Conservation (phyloP, 2,113 vertebrate genomes). For the Lipophrys pholis region DNA sequence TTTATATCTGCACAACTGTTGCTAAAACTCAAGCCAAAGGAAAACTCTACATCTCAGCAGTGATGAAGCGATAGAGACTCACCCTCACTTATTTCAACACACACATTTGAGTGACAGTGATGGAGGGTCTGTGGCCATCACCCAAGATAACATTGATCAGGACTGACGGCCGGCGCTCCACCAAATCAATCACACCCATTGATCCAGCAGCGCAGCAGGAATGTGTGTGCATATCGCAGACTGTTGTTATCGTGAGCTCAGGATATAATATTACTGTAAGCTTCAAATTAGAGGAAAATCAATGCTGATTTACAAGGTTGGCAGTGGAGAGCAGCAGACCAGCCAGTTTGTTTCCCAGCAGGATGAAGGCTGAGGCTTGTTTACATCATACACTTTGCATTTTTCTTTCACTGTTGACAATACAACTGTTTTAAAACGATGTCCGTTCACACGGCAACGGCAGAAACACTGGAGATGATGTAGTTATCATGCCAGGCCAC, state of each 20-base stretch:
- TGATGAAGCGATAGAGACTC: constrained; percentile 52
- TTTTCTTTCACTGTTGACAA: too few species aligned
- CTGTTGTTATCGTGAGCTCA: constrained; percentile 40
- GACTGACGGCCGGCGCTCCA: constrained; percentile 58
- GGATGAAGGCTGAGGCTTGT: too few species aligned
- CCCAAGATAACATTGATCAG: constrained; percentile 73
- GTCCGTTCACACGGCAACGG: too few species aligned
- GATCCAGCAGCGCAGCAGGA: constrained; percentile 61
- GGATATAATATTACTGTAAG: constrained; percentile 57
- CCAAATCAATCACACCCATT: constrained; percentile 75
- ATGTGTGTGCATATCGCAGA: constrained; percentile 35
- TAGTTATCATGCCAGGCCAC: too few species aligned
- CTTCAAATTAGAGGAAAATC: constrained; percentile 49
- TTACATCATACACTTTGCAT: too few species aligned
- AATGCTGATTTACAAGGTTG: constrained; percentile 51
- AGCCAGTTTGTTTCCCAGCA: too few species aligned
- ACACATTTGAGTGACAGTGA: constrained; percentile 64
- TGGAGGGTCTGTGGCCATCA: constrained; percentile 57
- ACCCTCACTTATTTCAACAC: constrained; percentile 37
- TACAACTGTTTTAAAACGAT: too few species aligned
- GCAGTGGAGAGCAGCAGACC: not conserved
- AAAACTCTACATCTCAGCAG: constrained; percentile 43
- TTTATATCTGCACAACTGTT: constrained; percentile 1
- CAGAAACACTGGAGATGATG: too few species aligned
- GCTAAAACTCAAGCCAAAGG: constrained; percentile 11